These are phyloP conservation scores for Ramazzottius varieornatus DNA, from an alignment of 2,888 invertebrate genomes.

Conservation along the genomic window DNA sequence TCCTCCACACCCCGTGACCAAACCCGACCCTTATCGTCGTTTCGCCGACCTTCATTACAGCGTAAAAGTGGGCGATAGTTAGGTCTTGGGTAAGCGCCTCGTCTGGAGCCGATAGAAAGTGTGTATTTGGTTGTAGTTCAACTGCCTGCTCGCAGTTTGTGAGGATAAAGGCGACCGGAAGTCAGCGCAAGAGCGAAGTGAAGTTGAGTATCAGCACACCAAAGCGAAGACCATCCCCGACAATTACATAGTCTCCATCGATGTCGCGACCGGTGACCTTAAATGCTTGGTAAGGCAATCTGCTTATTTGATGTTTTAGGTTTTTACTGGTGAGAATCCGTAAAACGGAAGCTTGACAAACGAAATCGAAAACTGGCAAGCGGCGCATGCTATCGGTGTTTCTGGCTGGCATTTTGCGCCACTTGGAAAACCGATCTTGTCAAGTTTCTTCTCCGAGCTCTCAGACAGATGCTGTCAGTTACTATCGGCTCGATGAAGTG, in stretches of 20 bases:
- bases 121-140: neutral
- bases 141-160: neutral
- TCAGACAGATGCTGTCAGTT: too few relatives aligned
- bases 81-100: too few relatives aligned
- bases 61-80: slow-evolving; percentile 3
- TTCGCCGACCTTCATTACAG: slow-evolving; percentile 5
- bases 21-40: slow-evolving; percentile 3
- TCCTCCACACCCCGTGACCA: slow-evolving; percentile 14
- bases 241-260: slow-evolving; percentile 8
- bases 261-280: slow-evolving; percentile 4
- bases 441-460: too few relatives aligned
- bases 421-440: too few relatives aligned
- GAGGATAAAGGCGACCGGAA: neutral
- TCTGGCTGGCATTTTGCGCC: too few relatives aligned
- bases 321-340: neutral
- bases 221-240: slow-evolving; percentile 8
- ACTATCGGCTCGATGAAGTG: too few relatives aligned
- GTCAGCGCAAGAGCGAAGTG: neutral
- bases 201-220: slow-evolving; percentile 4
- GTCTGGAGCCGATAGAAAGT: too few relatives aligned
- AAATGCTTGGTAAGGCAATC: slow-evolving; percentile 10
- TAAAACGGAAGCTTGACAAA: too few relatives aligned
- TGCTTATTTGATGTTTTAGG: neutral
- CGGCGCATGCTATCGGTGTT: too few relatives aligned
- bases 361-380: too few relatives aligned